Evolutionary conservation across 1,140 invertebrate genomes (phyloP).

Genomic region (Micrasema longulum): DNA sequence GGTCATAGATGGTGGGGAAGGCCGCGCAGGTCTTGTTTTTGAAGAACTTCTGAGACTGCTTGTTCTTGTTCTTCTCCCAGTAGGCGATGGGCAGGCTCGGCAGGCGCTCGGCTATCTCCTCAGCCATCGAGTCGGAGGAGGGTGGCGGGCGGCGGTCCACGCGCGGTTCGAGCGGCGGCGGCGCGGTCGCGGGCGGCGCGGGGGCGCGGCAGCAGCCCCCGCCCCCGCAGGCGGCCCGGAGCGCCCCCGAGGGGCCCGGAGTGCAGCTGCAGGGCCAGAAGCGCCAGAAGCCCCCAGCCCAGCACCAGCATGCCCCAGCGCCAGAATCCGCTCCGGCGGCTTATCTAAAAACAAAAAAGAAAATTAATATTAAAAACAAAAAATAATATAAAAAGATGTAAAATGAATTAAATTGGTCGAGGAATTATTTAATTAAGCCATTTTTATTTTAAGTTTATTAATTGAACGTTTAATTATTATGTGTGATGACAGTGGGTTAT

Average conservation of each 20-base stretch:
- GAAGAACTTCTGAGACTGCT: slow-evolving; percentile 74
- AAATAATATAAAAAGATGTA: not conserved
- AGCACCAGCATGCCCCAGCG: slow-evolving; percentile 45
- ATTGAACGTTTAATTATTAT: no score
- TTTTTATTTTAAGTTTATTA: no score
- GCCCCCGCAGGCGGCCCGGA: slow-evolving; percentile 56
- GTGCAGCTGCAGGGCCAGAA: slow-evolving; percentile 59
- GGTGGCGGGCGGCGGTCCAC: slow-evolving; percentile 76
- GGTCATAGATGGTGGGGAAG: slow-evolving; percentile 87
- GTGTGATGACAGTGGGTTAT: no score
- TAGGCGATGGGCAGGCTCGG: slow-evolving; percentile 86
- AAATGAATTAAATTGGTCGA: no score
- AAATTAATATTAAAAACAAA: no score
- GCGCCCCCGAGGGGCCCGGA: slow-evolving; percentile 62
- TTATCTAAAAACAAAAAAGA: slow-evolving; percentile 43
- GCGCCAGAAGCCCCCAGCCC: slow-evolving; percentile 53
- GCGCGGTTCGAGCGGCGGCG: slow-evolving; percentile 67
- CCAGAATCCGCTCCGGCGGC: slow-evolving; percentile 40
- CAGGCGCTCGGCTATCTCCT: slow-evolving; percentile 79
- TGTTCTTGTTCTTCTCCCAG: slow-evolving; percentile 83
- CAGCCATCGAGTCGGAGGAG: slow-evolving; percentile 81
- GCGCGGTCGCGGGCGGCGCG: slow-evolving; percentile 58
- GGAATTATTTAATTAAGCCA: no score
- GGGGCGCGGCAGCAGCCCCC: slow-evolving; percentile 60
- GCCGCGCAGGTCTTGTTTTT: slow-evolving; percentile 81